These are phyloP conservation scores for Venusia cambrica DNA, from an alignment of 2,888 invertebrate genomes.

Conservation along the genomic window DNA sequence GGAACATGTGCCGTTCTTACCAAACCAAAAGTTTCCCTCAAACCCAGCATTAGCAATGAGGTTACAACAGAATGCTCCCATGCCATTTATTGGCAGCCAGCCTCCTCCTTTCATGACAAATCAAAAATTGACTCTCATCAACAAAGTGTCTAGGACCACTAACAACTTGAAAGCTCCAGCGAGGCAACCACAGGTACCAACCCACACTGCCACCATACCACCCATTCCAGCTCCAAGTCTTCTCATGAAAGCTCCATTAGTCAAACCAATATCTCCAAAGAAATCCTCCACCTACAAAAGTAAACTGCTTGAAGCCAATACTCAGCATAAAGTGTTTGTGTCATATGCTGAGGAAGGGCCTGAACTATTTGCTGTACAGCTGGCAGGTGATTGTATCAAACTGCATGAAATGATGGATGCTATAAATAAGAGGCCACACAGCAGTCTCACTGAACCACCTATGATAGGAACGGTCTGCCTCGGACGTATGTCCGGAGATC, in stretches of 20 bases:
- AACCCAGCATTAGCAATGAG: conserved; percentile 71
- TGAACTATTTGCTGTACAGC: conserved; percentile 87
- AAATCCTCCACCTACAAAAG: conserved; percentile 79
- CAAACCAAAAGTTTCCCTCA: conserved; percentile 67
- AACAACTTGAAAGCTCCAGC: conserved; percentile 57
- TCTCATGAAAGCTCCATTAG: conserved; percentile 20
- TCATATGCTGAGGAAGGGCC: conserved; percentile 91
- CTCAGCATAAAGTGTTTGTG: conserved; percentile 85
- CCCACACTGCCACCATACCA: conserved; percentile 13
- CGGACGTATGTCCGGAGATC: conserved; percentile 85
- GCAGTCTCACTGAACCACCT: conserved; percentile 84
- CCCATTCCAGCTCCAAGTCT: conserved; percentile 8
- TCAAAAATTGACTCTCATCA: conserved; percentile 58
- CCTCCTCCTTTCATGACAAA: conserved; percentile 52
- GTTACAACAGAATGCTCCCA: conserved; percentile 54
- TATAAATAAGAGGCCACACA: conserved; percentile 83
- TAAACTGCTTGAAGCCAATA: conserved; percentile 62
- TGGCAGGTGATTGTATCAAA: conserved; percentile 81
- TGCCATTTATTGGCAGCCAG: conserved; percentile 58
- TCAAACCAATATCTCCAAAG: conserved; percentile 55
- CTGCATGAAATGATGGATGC: conserved; percentile 86
- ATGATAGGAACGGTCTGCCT: conserved; percentile 89
- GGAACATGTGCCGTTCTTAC: conserved; percentile 67
- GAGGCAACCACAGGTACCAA: conserved; percentile 55
- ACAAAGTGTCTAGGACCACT: conserved; percentile 58